Conservation (phyloP, 2,113 vertebrate species). For the Aix galericulata region DNA sequence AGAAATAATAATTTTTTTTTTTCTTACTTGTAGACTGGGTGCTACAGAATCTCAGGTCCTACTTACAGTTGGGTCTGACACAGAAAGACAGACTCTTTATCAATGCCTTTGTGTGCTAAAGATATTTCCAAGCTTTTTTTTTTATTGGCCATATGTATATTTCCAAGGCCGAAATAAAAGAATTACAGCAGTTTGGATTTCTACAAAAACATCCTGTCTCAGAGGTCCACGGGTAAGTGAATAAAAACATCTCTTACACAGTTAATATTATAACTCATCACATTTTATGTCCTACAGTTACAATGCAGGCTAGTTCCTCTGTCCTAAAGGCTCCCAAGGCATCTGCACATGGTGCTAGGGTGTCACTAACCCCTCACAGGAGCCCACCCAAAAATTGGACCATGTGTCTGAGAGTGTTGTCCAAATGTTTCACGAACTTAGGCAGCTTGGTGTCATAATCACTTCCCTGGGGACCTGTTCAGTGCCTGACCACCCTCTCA, state of each 20-base stretch:
- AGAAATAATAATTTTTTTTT: too few species aligned
- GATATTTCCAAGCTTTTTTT: background rate
- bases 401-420: background rate
- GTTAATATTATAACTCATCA: background rate
- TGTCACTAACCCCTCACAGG: fast-evolving
- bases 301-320: background rate
- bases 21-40: background rate
- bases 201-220: background rate
- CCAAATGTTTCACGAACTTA: background rate
- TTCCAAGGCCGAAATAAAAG: background rate
- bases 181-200: background rate
- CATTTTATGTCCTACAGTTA: background rate
- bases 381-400: background rate
- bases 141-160: background rate
- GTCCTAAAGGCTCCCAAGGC: background rate
- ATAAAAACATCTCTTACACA: background rate
- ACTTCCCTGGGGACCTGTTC: background rate
- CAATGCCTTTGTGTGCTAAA: background rate
- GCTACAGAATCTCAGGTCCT: background rate
- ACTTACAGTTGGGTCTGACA: background rate
- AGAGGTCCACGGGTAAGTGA: background rate
- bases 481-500: background rate
- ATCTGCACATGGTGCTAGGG: background rate
- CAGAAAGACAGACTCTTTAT: background rate
- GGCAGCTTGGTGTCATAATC: background rate